phyloP scores from a whole-genome alignment of 37 sponge, comb jelly and placozoan species.

The Diacarnus erythraeanus region DNA sequence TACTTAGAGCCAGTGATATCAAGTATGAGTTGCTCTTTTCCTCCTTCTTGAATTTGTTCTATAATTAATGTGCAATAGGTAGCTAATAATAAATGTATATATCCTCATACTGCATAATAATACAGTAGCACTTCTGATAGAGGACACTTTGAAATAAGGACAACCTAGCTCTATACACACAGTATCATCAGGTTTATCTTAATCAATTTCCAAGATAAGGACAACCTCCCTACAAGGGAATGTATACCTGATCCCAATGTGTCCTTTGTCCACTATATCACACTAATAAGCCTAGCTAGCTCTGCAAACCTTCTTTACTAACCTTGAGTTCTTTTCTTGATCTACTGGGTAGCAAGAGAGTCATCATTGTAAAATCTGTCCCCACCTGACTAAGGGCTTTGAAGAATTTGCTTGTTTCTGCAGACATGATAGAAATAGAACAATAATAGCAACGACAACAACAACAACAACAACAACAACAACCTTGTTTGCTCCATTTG shows the following conservation, averaged over 20 bases:
- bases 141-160: not conserved
- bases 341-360: conserved; percentile 58
- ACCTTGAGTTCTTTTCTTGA: conserved; percentile 76
- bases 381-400: conserved; percentile 78
- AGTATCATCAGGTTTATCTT: too few relatives aligned
- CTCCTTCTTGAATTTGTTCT: conserved; percentile 88
- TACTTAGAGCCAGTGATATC: conserved; percentile 60
- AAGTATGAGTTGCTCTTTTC: conserved; percentile 57
- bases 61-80: not conserved
- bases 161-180: not conserved
- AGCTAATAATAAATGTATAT: not conserved
- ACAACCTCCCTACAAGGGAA: not conserved
- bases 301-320: too few relatives aligned
- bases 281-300: not conserved
- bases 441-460: not conserved
- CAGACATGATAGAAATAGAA: too few relatives aligned
- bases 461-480: not conserved
- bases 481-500: conserved; percentile 62
- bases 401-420: conserved; percentile 73
- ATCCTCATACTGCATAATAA: too few relatives aligned
- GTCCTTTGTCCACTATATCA: not conserved
- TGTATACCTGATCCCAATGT: not conserved
- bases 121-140: too few relatives aligned
- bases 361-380: conserved; percentile 89
- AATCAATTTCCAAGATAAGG: too few relatives aligned